These are phyloP conservation scores for Drosophila planitibia DNA, from an alignment of 2,888 invertebrate species.

Conservation along the genomic window DNA sequence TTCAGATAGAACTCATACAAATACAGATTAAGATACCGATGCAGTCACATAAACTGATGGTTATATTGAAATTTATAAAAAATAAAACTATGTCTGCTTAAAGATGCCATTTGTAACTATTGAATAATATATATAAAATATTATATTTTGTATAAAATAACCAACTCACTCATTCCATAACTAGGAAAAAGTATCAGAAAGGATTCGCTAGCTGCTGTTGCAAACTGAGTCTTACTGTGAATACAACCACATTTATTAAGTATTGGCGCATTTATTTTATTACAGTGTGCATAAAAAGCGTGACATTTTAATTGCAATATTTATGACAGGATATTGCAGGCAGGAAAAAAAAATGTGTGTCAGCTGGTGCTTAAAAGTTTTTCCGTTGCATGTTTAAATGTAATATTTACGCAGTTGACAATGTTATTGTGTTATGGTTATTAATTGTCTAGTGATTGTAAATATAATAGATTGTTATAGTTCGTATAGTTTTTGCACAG, in stretches of 20 bases:
- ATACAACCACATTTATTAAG: neutral
- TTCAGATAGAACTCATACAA: neutral
- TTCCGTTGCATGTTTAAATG: constrained; percentile 37
- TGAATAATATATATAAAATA: too few species aligned
- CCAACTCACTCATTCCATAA: neutral
- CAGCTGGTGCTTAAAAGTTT: constrained; percentile 34
- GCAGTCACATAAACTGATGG: neutral
- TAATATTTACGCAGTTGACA: constrained; percentile 21
- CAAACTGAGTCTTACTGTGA: neutral
- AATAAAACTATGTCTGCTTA: neutral
- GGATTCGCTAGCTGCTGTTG: neutral
- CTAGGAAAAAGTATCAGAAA: neutral
- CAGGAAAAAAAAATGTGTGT: constrained; percentile 4
- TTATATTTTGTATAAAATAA: neutral
- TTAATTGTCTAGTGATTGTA: constrained; percentile 6
- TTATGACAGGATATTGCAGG: constrained; percentile 34
- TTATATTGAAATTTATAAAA: neutral
- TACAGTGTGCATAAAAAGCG: constrained; percentile 16
- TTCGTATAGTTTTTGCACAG: neutral
- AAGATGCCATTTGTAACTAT: too few species aligned
- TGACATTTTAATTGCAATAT: constrained; percentile 56
- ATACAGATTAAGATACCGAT: neutral
- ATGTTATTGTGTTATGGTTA: constrained; percentile 6
- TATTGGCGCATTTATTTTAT: neutral
- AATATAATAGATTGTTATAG: neutral